A percentile compares a stretch with the other conserved stretches of the same genome.
Conservation (phyloP, 1,140 invertebrate genomes). For the Halesus radiatus region DNA sequence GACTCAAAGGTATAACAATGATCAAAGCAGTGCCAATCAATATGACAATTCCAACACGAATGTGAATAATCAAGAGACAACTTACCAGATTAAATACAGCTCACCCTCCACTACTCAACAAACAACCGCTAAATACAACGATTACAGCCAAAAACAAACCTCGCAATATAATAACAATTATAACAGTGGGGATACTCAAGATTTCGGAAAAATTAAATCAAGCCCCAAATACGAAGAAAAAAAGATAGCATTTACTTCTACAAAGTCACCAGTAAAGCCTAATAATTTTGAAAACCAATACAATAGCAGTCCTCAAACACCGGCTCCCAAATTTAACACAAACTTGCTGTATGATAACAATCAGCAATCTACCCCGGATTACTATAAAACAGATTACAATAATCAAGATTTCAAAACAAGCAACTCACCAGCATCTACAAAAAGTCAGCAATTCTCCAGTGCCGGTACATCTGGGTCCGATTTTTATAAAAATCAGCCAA, state of each 20-base stretch:
- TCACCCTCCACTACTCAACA: constrained; percentile 4
- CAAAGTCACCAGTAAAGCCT: constrained; percentile 44
- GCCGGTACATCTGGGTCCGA: neutral
- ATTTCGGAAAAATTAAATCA: constrained; percentile 50
- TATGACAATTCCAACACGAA: neutral
- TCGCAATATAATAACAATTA: constrained; percentile 36
- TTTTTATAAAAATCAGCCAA: neutral
- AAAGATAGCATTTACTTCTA: constrained; percentile 40
- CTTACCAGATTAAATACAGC: constrained; percentile 36
- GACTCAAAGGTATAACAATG: constrained; percentile 40
- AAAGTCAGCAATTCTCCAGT: constrained; percentile 40
- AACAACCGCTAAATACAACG: constrained; percentile 28
- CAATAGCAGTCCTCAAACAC: constrained; percentile 41
- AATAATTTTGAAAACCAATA: constrained; percentile 57
- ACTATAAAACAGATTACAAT: constrained; percentile 44
- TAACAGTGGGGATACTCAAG: constrained; percentile 26
- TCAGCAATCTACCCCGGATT: constrained; percentile 52
- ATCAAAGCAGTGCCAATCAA: constrained; percentile 22
- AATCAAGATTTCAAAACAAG: constrained; percentile 43
- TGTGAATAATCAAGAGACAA: constrained; percentile 35
- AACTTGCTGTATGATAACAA: constrained; percentile 57
- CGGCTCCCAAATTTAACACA: constrained; percentile 53
- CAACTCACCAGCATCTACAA: constrained; percentile 36
- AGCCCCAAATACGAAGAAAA: constrained; percentile 48
- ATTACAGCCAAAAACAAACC: constrained; percentile 42